Conservation (phyloP, 2,113 vertebrate genomes). For the Nibea albiflora region DNA sequence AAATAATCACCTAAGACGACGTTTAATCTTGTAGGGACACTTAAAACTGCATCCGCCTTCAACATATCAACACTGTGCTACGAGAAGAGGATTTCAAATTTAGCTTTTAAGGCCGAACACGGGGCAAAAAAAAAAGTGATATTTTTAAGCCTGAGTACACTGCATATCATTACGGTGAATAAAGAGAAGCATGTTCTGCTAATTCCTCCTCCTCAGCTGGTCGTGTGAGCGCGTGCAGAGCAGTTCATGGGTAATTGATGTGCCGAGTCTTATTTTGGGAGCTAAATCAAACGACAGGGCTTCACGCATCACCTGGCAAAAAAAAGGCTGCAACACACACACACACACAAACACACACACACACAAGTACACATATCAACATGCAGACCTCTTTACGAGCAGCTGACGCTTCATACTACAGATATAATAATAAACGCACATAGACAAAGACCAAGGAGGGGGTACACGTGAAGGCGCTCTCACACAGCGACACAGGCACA, state of each 20-base stretch:
- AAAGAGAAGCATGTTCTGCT: slow-evolving; percentile 39
- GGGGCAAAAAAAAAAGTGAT: neutral
- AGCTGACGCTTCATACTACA: slow-evolving; percentile 20
- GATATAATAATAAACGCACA: slow-evolving; percentile 30
- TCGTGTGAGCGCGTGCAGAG: slow-evolving; percentile 60
- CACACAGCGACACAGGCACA: slow-evolving; percentile 72
- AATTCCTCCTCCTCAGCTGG: slow-evolving; percentile 44
- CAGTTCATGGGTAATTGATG: slow-evolving; percentile 82
- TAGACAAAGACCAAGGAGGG: slow-evolving; percentile 3
- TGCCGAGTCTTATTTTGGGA: slow-evolving; percentile 78
- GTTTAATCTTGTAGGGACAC: neutral
- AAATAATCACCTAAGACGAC: neutral
- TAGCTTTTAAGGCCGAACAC: neutral
- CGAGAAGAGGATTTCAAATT: neutral
- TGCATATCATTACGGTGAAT: slow-evolving; percentile 21
- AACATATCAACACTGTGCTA: neutral
- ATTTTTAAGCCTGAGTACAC: slow-evolving; percentile 7
- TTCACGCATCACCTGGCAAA: slow-evolving; percentile 73
- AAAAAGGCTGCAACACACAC: slow-evolving; percentile 28
- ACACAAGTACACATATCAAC: slow-evolving; percentile 14
- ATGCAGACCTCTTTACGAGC: slow-evolving; percentile 1
- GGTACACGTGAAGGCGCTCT: slow-evolving; percentile 72
- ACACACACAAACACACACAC: no score
- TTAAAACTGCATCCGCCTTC: neutral
- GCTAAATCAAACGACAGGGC: slow-evolving; percentile 62